Conservation (phyloP, 2,113 vertebrate genomes). For the Corapipo altera region DNA sequence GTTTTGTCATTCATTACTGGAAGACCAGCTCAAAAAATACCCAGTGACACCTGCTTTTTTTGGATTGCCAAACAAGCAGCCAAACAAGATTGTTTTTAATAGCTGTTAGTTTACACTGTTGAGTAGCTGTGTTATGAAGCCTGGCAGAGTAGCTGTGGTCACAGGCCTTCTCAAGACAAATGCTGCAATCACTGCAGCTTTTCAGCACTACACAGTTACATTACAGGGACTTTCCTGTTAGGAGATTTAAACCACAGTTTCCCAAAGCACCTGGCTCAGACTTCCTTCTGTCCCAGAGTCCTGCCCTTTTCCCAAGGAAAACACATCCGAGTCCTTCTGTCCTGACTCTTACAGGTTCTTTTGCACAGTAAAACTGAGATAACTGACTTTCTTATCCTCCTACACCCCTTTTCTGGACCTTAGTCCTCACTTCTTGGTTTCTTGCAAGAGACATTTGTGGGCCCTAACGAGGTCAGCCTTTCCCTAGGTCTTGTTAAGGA, state of each 20-base stretch:
- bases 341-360: background rate
- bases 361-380: background rate
- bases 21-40: background rate
- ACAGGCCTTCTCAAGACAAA: background rate
- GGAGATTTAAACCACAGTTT: background rate
- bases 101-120: background rate
- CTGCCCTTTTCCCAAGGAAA: background rate
- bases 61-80: background rate
- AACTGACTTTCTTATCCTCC: background rate
- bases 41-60: background rate
- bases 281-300: background rate
- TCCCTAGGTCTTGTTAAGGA: background rate
- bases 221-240: background rate
- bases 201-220: rapidly evolving
- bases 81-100: background rate
- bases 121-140: background rate
- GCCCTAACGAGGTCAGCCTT: background rate
- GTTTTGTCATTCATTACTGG: background rate
- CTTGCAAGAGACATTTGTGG: background rate
- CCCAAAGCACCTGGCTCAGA: background rate
- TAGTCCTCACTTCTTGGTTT: background rate
- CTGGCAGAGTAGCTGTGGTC: background rate
- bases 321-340: background rate
- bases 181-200: background rate
- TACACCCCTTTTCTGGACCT: background rate